Evolutionary conservation across 2,113 vertebrate species (phyloP), one percentile per base, ranked within the genome.

Genomic region (Ciconia maguari): DNA sequence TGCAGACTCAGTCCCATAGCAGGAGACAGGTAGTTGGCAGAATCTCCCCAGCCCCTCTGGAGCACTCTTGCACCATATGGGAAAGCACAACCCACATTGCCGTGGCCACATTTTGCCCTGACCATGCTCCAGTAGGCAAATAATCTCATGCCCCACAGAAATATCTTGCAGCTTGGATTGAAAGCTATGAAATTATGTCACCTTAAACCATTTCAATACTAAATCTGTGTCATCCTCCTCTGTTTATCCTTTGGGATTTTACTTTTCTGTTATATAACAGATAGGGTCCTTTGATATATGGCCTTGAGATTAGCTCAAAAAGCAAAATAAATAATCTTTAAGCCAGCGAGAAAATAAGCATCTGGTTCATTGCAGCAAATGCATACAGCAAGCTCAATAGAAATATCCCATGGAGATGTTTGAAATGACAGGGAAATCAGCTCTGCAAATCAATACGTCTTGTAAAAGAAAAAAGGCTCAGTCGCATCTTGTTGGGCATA

Each of bases 391-490:
- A 93, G 71, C 77, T 96, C 84, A 89, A 93, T 91, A 95, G 87
- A 96, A 94, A 96, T 76, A 89, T 77, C 88, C 90, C 83, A 74
- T 36, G 78, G 87, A 94, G 93, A 94, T 83, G 93, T 95, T 90
- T 69, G 79, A 95, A 96, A 94, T 93, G 95, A 95, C 95, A 97
- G 81, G 93, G 87, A 94, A 96, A 95, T 94, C 88, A 82, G 95
- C 83, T 80, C 84, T 82, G 49, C 0, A 0, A 96, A 96, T 97
- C 94, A 93, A 90, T 96, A 75, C 44, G 76, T 94, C 90, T 89
- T 27, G 54, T 58, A 32, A 87, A 95, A 96, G 38, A 83, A 89
- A 90, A 71, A 66, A 64, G 26, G 55, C 55, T 81, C 87, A 95
- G 89, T 93, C 92, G 93, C 84, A 97, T 97, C 93, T 96, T 96